phyloP scores from a whole-genome alignment of 1,140 invertebrate species.

The Cyrtorhinus lividipennis region DNA sequence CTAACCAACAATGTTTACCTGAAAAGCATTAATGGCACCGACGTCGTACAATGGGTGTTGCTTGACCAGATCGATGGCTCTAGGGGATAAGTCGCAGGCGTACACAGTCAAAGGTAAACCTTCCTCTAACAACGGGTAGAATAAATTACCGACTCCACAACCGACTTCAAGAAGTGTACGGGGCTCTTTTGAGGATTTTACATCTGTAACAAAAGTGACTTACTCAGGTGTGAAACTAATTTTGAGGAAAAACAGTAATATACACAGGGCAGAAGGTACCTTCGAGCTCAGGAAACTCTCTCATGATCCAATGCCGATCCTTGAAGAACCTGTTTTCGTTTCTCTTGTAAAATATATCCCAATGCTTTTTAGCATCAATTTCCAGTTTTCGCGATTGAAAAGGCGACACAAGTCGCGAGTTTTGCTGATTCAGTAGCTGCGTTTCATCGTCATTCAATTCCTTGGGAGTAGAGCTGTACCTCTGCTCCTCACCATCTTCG shows the following conservation, averaged over 20 bases:
- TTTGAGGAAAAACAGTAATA: neutral
- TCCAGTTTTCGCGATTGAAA: conserved; percentile 74
- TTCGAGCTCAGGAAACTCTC: conserved; percentile 79
- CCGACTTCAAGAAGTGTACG: conserved; percentile 69
- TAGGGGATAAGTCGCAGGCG: conserved; percentile 87
- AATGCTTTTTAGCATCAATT: conserved; percentile 74
- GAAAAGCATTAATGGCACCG: conserved; percentile 56
- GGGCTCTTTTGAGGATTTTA: conserved; percentile 29
- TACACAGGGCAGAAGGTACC: conserved; percentile 20
- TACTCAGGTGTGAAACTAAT: neutral
- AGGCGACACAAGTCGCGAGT: conserved; percentile 51
- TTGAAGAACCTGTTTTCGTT: conserved; percentile 88
- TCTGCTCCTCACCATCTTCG: neutral
- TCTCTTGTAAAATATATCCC: conserved; percentile 97
- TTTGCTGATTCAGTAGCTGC: conserved; percentile 44
- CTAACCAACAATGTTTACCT: too few species aligned
- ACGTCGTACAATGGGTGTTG: conserved; percentile 46
- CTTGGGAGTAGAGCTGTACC: neutral
- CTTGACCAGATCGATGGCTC: conserved; percentile 78
- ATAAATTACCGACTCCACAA: conserved; percentile 93
- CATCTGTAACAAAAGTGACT: conserved; percentile 11
- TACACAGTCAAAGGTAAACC: conserved; percentile 58
- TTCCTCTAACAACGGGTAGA: conserved; percentile 82
- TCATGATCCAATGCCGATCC: conserved; percentile 91
- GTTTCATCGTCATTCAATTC: conserved; percentile 41